These are phyloP conservation scores for Conopomorpha cramerella DNA, from an alignment of 1,140 invertebrate species.

Conservation along the genomic window DNA sequence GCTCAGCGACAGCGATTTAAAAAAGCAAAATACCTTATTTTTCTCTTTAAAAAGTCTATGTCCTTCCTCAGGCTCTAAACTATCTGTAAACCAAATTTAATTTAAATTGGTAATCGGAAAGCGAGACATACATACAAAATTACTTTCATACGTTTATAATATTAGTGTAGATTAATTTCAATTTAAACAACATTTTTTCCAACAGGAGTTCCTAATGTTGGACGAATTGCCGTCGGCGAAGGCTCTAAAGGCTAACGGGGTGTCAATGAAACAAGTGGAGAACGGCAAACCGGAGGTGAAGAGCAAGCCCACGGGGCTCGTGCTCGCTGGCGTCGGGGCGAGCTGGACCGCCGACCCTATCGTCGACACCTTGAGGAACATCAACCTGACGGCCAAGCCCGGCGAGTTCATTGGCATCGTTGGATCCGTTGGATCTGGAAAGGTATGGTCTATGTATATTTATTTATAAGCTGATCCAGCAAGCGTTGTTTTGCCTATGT, in stretches of 20 bases:
- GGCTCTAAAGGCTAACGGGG: constrained; percentile 15
- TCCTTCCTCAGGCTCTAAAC: no score
- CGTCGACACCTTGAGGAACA: constrained; percentile 65
- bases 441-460: no score
- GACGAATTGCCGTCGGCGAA: constrained; percentile 48
- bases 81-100: no score
- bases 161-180: no score
- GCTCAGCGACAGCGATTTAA: no score
- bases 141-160: no score
- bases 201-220: constrained; percentile 34
- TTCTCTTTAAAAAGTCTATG: no score
- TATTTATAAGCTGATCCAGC: no score
- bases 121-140: no score
- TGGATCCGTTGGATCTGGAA: constrained; percentile 79
- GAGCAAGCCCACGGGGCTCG: constrained; percentile 34
- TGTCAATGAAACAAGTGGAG: constrained; percentile 6
- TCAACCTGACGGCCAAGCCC: constrained; percentile 63
- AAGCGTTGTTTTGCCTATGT: no score
- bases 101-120: no score
- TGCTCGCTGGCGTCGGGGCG: constrained; percentile 58
- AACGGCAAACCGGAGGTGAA: constrained; percentile 27
- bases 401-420: constrained; percentile 75
- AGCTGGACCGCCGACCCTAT: constrained; percentile 66
- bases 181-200: neutral
- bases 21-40: no score